A percentile compares a stretch with the other conserved stretches of the same genome.
Conservation (phyloP, 2,888 invertebrate species). For the Dione juno region DNA sequence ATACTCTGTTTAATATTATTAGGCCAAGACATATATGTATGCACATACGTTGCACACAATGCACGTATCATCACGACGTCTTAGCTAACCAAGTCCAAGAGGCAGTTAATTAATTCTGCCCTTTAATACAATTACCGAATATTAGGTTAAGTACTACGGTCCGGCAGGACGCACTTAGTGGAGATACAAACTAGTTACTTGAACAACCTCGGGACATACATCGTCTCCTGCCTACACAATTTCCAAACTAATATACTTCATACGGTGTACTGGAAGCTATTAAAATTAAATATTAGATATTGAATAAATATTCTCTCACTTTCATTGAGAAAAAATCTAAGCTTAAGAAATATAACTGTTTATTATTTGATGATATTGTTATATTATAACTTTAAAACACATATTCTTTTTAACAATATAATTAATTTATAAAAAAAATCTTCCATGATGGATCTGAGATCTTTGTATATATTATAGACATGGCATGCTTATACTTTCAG, state of each 20-base stretch:
- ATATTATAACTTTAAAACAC: too few relatives aligned
- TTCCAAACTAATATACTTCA: constrained; percentile 22
- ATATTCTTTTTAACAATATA: too few relatives aligned
- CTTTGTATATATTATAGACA: too few relatives aligned
- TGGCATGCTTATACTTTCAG: too few relatives aligned
- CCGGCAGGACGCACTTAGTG: constrained; percentile 72
- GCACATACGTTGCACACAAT: constrained; percentile 34
- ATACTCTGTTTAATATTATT: background rate
- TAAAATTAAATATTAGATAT: constrained; percentile 16
- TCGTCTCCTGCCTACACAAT: constrained; percentile 29
- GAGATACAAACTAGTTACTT: constrained; percentile 75
- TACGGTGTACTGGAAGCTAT: constrained; percentile 17
- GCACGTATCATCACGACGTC: constrained; percentile 63
- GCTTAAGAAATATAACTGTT: too few relatives aligned
- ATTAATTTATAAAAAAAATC: too few relatives aligned
- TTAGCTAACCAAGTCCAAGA: constrained; percentile 69
- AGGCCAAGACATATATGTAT: background rate
- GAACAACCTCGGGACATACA: constrained; percentile 49
- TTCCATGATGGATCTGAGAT: too few relatives aligned
- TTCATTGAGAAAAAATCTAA: too few relatives aligned
- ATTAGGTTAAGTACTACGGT: constrained; percentile 79
- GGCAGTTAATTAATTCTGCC: constrained; percentile 74
- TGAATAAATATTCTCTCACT: background rate
- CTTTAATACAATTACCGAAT: constrained; percentile 77
- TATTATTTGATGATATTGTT: too few relatives aligned